Evolutionary conservation across 2,888 invertebrate genomes (phyloP), one percentile per base, ranked within the genome.

Genomic region (Troides aeacus): DNA sequence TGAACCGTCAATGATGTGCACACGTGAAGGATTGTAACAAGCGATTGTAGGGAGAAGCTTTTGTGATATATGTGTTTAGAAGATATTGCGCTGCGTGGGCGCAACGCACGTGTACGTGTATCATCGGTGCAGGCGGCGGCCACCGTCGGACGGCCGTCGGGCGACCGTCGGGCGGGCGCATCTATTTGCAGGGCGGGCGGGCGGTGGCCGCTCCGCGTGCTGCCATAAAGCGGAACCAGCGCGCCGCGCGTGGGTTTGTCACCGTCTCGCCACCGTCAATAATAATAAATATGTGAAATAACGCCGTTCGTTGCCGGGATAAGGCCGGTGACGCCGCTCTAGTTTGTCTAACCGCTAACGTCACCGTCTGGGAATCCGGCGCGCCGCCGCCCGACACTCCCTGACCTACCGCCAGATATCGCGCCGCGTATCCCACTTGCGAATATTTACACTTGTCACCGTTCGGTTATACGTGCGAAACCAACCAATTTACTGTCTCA

Each of bases 291-390:
- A 90, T 85, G 84, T 86, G 81, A 89, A 90, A 90, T 90, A 89
- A 87, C 83, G 84, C 30, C 84, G 86, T 85, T 87, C 85, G 85
- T 84, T 84, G 81, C 84, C 83, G 86, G 87, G 87, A 89, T 89
- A 85, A 86, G 84, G 85, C 81, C 84, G 81, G 84, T 89, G 89
- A 89, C 87, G 85, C 82, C 83, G 90, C 84, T 89, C 89, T 90
- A 89, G 90, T 90, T 90, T 91, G 90, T 90, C 89, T 91, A 87
- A 88, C 79, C 80, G 78, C 79, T 87, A 86, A 89, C 92, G 92
- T 91, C 91, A 91, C 77, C 72, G 91, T 92, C 92, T 92, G 91
- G 89, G 92, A 91, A 92, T 92, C 88, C 85, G 87, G 83, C 82
- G 83, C 82, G 84, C 81, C 80, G 82, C 76, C 77, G 78, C 36